Evolutionary conservation across 2,888 invertebrate genomes (phyloP).

Genomic region (Tiphia femorata): DNA sequence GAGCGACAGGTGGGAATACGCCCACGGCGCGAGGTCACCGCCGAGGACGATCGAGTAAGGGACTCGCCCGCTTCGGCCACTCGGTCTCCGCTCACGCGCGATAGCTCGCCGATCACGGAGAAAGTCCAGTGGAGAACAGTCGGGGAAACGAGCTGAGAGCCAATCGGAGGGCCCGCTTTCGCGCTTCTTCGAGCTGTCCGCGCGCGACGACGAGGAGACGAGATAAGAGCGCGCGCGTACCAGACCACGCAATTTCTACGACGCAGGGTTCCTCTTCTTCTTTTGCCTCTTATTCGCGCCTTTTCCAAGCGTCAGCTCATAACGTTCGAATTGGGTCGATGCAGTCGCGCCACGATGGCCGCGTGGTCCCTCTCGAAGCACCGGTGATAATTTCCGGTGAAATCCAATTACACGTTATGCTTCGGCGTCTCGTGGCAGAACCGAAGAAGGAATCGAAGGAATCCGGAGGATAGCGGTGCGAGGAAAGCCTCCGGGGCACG

Average conservation of each 20-base stretch:
- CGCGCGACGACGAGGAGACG: conserved; percentile 20
- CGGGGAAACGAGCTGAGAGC: too few species aligned
- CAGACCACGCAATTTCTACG: conserved; percentile 47
- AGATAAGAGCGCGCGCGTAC: conserved; percentile 30
- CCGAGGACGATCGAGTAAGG: conserved; percentile 41
- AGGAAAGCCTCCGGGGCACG: not conserved
- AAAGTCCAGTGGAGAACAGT: conserved; percentile 28
- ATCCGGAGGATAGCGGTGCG: not conserved
- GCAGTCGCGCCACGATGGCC: conserved; percentile 21
- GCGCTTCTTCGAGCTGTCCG: conserved; percentile 23
- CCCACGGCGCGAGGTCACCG: conserved; percentile 38
- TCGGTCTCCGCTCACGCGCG: conserved; percentile 3
- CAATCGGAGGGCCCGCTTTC: too few species aligned
- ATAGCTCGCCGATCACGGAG: conserved; percentile 24
- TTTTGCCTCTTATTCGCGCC: conserved; percentile 17
- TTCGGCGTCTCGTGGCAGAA: conserved; percentile 34
- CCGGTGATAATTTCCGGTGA: conserved; percentile 55
- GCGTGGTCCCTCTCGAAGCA: conserved; percentile 20
- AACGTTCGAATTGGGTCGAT: conserved; percentile 35
- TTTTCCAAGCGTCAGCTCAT: conserved; percentile 16
- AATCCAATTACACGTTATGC: conserved; percentile 51
- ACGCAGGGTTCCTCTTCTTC: conserved; percentile 4
- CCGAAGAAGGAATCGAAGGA: not conserved
- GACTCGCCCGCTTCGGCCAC: too few species aligned
- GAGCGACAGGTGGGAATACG: conserved; percentile 31